Conservation (phyloP, 2,888 invertebrate genomes). For the Acanthosepion pharaonis region DNA sequence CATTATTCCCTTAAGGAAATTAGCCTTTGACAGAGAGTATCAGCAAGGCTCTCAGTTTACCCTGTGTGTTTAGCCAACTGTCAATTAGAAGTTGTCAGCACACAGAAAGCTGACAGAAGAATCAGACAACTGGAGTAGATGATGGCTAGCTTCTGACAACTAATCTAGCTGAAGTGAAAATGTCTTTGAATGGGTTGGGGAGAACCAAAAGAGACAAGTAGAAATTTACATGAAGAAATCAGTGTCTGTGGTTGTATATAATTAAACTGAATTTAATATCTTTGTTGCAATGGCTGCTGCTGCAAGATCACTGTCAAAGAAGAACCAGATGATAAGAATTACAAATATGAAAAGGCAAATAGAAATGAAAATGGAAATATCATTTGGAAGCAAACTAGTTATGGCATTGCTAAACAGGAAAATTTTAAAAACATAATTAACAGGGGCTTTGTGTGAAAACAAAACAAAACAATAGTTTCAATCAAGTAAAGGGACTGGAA, state of each 20-base stretch:
- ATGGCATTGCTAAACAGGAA: not conserved
- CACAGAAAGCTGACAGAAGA: not conserved
- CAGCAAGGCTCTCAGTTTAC: conserved; percentile 38
- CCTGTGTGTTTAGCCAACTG: conserved; percentile 24
- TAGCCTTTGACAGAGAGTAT: conserved; percentile 39
- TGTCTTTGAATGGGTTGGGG: not conserved
- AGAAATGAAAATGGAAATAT: not conserved
- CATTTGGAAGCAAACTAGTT: not conserved
- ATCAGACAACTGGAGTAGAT: not conserved
- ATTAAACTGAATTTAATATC: not conserved
- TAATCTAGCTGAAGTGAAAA: conserved; percentile 38
- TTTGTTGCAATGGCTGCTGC: not conserved
- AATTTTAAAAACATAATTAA: too few relatives aligned
- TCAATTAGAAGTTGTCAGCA: conserved; percentile 40
- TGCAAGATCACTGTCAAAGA: not conserved
- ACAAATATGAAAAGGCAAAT: not conserved
- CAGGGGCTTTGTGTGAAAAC: too few relatives aligned
- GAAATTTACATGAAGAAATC: not conserved
- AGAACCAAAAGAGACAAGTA: not conserved
- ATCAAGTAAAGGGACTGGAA: too few relatives aligned
- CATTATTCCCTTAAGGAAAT: conserved; percentile 39
- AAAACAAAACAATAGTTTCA: too few relatives aligned
- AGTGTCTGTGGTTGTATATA: not conserved
- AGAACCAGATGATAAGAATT: not conserved
- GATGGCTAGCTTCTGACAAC: conserved; percentile 35